Evolutionary conservation across 1,140 invertebrate genomes (phyloP).

Genomic region (Aethina tumida): DNA sequence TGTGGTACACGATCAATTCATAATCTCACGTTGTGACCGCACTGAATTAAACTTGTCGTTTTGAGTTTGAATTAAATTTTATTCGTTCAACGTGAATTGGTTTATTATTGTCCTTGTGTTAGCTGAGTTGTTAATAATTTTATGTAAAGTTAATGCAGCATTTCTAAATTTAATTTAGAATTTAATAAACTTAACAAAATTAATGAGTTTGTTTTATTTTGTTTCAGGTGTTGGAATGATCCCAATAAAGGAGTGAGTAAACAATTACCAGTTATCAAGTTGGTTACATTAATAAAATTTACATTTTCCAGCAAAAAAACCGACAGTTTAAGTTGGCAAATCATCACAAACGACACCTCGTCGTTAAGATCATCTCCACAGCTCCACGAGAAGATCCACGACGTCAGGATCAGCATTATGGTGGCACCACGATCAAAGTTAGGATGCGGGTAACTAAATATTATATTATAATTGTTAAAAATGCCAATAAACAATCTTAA

Average conservation of each 20-base stretch:
- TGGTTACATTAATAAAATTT: conserved; percentile 6
- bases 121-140: too few relatives aligned
- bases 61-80: too few relatives aligned
- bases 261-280: too few relatives aligned
- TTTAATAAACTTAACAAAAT: too few relatives aligned
- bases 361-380: conserved; percentile 31
- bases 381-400: conserved; percentile 33
- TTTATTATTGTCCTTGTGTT: too few relatives aligned
- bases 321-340: conserved; percentile 67
- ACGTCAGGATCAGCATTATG: conserved; percentile 50
- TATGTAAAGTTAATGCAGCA: too few relatives aligned
- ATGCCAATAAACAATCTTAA: background rate
- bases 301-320: conserved; percentile 45
- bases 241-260: conserved; percentile 83
- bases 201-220: conserved; percentile 28
- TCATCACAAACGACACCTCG: conserved; percentile 49
- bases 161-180: too few relatives aligned
- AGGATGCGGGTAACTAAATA: conserved; percentile 48
- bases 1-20: too few relatives aligned
- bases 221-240: conserved; percentile 77
- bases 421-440: conserved; percentile 57
- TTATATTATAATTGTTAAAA: conserved; percentile 4
- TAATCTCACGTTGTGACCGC: too few relatives aligned
- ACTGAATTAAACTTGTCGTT: too few relatives aligned
- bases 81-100: too few relatives aligned